Evolutionary conservation across 1,140 invertebrate species (phyloP).

Genomic region (Saccostrea glomerata): DNA sequence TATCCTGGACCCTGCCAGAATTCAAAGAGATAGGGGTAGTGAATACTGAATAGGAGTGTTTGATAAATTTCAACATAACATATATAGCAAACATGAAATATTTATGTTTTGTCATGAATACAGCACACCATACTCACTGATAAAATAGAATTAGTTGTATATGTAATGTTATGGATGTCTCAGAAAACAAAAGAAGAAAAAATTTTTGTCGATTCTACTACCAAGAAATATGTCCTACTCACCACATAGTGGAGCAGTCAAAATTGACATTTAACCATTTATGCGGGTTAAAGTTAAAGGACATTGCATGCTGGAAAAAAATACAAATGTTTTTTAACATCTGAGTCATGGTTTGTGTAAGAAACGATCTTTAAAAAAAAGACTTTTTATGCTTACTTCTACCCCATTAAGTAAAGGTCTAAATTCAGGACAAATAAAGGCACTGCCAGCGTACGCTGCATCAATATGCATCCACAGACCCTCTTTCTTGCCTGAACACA

Average conservation of each 20-base stretch:
- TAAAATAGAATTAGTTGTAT: too few relatives aligned
- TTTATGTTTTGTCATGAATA: background rate
- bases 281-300: constrained; percentile 82
- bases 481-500: constrained; percentile 71
- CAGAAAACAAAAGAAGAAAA: too few relatives aligned
- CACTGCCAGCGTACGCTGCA: constrained; percentile 84
- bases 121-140: too few relatives aligned
- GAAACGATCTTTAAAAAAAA: background rate
- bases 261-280: constrained; percentile 82
- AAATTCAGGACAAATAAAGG: constrained; percentile 96
- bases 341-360: too few relatives aligned
- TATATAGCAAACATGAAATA: background rate
- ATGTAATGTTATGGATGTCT: too few relatives aligned
- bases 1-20: constrained; percentile 82
- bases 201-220: background rate
- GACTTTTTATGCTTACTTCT: constrained; percentile 62
- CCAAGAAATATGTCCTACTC: constrained; percentile 61
- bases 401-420: constrained; percentile 87
- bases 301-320: constrained; percentile 80
- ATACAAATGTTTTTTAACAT: background rate
- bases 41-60: too few relatives aligned
- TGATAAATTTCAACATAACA: too few relatives aligned
- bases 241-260: constrained; percentile 82
- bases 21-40: background rate
- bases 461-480: constrained; percentile 88